A percentile compares a stretch with the other conserved stretches of the same genome.
Evolutionary conservation across 2,113 vertebrate species (phyloP).

Genomic region (Cromileptes altivelis): DNA sequence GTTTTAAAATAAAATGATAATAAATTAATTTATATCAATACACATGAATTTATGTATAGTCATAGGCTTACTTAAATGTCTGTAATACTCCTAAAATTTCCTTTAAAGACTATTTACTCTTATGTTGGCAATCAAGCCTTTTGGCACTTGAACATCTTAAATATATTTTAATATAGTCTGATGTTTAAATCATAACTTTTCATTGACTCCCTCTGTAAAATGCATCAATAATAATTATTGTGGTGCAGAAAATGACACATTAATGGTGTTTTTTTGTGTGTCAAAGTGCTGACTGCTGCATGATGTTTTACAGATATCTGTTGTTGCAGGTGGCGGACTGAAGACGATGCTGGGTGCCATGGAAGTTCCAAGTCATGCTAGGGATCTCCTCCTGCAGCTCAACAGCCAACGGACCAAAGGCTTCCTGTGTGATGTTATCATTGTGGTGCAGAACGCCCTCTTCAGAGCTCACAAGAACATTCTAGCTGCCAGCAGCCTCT

Average conservation of each 20-base stretch:
- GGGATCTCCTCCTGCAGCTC: slow-evolving; percentile 98
- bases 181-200: slow-evolving; percentile 9
- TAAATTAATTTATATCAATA: neutral
- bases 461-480: slow-evolving; percentile 99
- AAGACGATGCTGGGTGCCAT: slow-evolving; percentile 98
- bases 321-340: slow-evolving; percentile 89
- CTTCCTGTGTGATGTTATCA: slow-evolving; percentile 99
- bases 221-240: neutral
- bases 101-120: neutral
- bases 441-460: slow-evolving; percentile 99
- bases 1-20: neutral
- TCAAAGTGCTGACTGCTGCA: slow-evolving; percentile 32
- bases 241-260: neutral
- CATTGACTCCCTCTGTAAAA: neutral
- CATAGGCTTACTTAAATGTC: slow-evolving; percentile 1
- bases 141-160: neutral
- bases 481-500: slow-evolving; percentile 98
- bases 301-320: slow-evolving; percentile 73
- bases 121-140: neutral
- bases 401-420: slow-evolving; percentile 99
- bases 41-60: neutral
- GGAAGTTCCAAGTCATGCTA: slow-evolving; percentile 97
- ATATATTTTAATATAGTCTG: neutral
- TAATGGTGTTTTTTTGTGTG: neutral
- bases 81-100: neutral